Base-by-base conservation (phyloP, 1,140 invertebrate genomes). In the Listronotus bonariensis region DNA sequence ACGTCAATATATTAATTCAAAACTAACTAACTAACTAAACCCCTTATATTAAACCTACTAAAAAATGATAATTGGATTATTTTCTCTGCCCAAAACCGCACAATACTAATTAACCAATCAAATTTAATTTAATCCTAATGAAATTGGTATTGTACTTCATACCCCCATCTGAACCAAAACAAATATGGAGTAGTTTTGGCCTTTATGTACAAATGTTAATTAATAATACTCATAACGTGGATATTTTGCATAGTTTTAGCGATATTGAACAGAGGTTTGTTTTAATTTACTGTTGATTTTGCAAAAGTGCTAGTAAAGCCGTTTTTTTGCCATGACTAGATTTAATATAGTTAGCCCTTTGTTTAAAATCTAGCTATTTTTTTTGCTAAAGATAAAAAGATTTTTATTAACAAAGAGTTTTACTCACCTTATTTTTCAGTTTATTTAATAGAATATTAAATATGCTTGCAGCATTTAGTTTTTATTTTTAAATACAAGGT, bases 91-190 rank as follows among this genome's bases (percentile, higher is more conserved):
- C 43, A 15, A 15, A 42, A 42, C 52, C 52, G 15, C 52, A 55
- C 40, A 55, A 55, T 55, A 55, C n/a, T 55, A 55, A 55, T 55
- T 32, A 55, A 55, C 34, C 52, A 42, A 55, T 55, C 40, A 55
- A 55, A 55, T 55, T 55, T 55, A 55, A 55, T 55, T 36, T 15
- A 42, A 55, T 55, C 40, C 36, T 11, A 40, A 41, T 55, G 52
- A 26, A 26, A 26, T 26, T 26, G 20, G 20, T 26, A 55, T 55
- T 12, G 52, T 55, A 38, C 34, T 52, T 36, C 8, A 17, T 34
- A 40, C 14, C 52, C 36, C 8, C 20, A 5, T 26, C 20, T 5
- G 20, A 26, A 26, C 20, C 20, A 55, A 55, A 55, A 55, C 52
- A 55, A 55, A 55, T 55, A 55, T 15, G 15, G 11, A 14, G 8